Evolutionary conservation across 2,113 vertebrate genomes (phyloP).

Genomic region (Leucopternis melanops): DNA sequence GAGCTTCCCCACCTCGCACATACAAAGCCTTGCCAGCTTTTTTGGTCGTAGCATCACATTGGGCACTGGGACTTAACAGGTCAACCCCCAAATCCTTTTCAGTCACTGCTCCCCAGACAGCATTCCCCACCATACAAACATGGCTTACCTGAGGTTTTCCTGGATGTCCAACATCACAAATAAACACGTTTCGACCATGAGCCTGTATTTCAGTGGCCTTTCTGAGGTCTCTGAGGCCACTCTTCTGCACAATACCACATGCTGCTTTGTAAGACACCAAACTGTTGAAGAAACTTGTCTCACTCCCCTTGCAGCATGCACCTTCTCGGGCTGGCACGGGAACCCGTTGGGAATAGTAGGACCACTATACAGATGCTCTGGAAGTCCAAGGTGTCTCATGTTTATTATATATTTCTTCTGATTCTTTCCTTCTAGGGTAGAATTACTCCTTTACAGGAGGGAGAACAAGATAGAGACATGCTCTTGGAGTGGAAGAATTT

Average conservation of each 20-base stretch:
- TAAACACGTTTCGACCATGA: fast-evolving
- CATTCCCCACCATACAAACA: neutral
- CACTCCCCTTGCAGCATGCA: neutral
- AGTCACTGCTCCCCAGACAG: neutral
- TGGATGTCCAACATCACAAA: neutral
- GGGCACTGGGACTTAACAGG: neutral
- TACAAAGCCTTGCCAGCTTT: neutral
- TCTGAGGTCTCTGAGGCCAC: neutral
- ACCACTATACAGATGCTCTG: neutral
- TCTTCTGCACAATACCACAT: neutral
- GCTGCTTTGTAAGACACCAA: neutral
- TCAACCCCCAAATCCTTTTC: neutral
- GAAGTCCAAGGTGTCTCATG: neutral
- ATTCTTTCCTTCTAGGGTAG: neutral
- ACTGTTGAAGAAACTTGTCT: neutral
- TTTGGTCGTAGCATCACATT: neutral
- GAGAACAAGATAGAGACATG: neutral
- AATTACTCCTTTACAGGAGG: neutral
- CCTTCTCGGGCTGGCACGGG: neutral
- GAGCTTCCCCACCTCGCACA: neutral
- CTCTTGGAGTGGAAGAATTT: neutral
- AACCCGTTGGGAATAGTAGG: neutral
- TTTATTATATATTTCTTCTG: neutral
- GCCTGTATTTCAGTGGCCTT: neutral
- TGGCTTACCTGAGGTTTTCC: neutral